These are phyloP conservation scores for Gobionotothen gibberifrons DNA, from an alignment of 2,797 vertebrate genomes.

Conservation along the genomic window DNA sequence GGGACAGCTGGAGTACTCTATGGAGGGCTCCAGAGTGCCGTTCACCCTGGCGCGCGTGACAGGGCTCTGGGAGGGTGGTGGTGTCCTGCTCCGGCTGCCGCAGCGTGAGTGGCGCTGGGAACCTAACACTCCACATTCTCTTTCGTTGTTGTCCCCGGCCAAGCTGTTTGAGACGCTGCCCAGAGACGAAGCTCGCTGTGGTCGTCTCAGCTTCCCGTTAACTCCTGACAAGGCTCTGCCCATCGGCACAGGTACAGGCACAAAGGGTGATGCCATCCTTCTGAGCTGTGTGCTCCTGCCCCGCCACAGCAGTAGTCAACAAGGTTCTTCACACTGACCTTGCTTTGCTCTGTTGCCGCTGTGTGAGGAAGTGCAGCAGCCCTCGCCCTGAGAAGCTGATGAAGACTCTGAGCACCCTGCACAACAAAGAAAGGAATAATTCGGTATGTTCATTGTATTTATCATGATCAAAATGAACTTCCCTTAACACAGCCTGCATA, in stretches of 20 bases:
- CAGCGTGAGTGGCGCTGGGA: slow-evolving; percentile 51
- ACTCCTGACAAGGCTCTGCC: slow-evolving; percentile 60
- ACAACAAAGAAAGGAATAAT: background rate
- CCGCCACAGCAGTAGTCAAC: slow-evolving; percentile 24
- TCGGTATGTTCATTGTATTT: background rate
- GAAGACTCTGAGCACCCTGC: slow-evolving; percentile 31
- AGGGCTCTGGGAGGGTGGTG: slow-evolving; percentile 61
- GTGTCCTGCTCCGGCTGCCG: slow-evolving; percentile 65
- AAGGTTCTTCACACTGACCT: slow-evolving; percentile 3
- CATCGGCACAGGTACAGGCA: slow-evolving; percentile 78
- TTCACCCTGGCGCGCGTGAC: slow-evolving; percentile 61
- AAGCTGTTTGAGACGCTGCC: slow-evolving; percentile 75
- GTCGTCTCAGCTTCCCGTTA: slow-evolving; percentile 60
- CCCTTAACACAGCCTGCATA: background rate
- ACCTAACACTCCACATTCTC: slow-evolving; percentile 18
- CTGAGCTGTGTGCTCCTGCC: slow-evolving; percentile 35
- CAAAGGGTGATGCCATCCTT: slow-evolving; percentile 80
- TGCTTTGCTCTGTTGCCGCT: background rate
- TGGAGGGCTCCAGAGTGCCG: slow-evolving; percentile 56
- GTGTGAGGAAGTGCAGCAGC: slow-evolving; percentile 3
- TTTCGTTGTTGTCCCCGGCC: slow-evolving; percentile 18
- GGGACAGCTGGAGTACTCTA: slow-evolving; percentile 71
- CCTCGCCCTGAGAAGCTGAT: background rate
- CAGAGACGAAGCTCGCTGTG: slow-evolving; percentile 74
- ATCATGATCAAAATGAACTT: background rate